Conservation (phyloP, 2,888 invertebrate genomes). For the Aleiodes testaceus region DNA sequence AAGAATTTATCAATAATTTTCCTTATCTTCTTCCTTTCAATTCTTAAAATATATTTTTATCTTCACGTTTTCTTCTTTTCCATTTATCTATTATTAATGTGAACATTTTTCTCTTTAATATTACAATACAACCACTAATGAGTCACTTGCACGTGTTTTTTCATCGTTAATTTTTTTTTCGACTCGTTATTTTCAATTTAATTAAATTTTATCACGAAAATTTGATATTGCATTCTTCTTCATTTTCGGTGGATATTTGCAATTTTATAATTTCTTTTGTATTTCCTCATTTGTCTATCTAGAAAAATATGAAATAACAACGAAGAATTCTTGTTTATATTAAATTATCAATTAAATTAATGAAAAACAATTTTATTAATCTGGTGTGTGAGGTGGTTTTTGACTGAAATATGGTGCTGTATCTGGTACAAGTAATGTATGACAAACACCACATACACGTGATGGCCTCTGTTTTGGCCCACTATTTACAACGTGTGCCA, state of each 20-base stretch:
- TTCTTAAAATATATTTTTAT: not conserved
- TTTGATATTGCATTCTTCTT: constrained; percentile 30
- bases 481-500: constrained; percentile 84
- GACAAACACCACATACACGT: constrained; percentile 97
- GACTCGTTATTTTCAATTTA: constrained; percentile 45
- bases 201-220: constrained; percentile 21
- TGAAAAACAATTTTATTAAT: constrained; percentile 60
- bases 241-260: constrained; percentile 32
- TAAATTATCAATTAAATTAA: constrained; percentile 8
- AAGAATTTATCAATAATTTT: constrained; percentile 56
- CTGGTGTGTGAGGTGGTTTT: constrained; percentile 79
- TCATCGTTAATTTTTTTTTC: constrained; percentile 9
- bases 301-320: constrained; percentile 27
- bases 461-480: constrained; percentile 91
- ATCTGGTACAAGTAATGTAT: constrained; percentile 94
- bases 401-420: constrained; percentile 95
- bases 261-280: constrained; percentile 19
- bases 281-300: not conserved
- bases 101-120: constrained; percentile 12
- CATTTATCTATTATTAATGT: not conserved
- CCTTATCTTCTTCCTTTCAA: constrained; percentile 47
- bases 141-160: constrained; percentile 29
- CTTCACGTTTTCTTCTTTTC: not conserved
- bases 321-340: constrained; percentile 10
- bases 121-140: constrained; percentile 26